A percentile compares a stretch with the other conserved stretches of the same genome.
Conservation (phyloP, 2,797 vertebrate genomes). For the Galagoides demidoff region DNA sequence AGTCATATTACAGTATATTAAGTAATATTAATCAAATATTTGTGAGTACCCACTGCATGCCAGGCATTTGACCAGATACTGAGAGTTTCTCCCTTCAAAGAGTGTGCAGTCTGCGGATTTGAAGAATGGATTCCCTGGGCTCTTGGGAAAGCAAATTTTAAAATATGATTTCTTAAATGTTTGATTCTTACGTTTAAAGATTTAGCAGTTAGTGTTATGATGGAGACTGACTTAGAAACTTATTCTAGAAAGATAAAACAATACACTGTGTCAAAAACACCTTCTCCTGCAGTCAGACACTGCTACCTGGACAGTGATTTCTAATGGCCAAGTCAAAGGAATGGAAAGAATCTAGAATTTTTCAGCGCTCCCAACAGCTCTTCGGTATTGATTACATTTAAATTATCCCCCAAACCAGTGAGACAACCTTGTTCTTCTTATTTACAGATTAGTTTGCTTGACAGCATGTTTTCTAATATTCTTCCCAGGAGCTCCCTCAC, state of each 20-base stretch:
- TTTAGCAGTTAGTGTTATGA: background rate
- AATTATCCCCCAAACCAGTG: background rate
- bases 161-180: background rate
- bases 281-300: background rate
- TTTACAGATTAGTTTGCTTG: background rate
- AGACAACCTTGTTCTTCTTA: background rate
- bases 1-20: background rate
- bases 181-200: background rate
- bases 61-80: background rate
- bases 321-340: background rate
- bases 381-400: background rate
- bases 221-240: background rate
- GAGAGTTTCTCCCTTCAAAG: background rate
- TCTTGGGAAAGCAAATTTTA: conserved; percentile 7
- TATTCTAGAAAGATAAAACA: conserved; percentile 24
- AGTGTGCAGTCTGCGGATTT: background rate
- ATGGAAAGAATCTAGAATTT: background rate
- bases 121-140: background rate
- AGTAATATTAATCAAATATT: background rate
- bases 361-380: background rate
- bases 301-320: background rate
- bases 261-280: background rate
- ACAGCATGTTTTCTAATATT: background rate
- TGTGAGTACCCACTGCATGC: background rate
- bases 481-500: background rate